phyloP scores from a whole-genome alignment of 1,140 invertebrate genomes.

The Stegodyphus dumicola region DNA sequence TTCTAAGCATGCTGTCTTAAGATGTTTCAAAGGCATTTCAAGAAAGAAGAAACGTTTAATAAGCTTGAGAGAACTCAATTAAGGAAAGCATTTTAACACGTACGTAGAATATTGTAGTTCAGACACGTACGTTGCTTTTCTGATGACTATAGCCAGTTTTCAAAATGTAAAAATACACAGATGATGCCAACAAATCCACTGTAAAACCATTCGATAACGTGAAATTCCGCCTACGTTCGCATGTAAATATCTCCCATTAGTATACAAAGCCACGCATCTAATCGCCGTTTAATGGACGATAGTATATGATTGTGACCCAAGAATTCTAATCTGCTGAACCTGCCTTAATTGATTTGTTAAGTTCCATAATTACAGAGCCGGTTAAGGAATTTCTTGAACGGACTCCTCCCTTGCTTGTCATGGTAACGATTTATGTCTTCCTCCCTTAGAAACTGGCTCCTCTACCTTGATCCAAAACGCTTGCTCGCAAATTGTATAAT shows the following conservation, averaged over 20 bases:
- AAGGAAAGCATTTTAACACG: not conserved
- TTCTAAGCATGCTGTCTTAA: no score
- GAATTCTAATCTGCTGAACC: conserved; percentile 30
- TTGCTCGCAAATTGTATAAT: conserved; percentile 24
- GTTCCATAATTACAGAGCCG: no score
- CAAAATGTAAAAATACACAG: not conserved
- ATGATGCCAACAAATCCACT: not conserved
- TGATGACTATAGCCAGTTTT: not conserved
- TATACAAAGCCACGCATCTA: conserved; percentile 42
- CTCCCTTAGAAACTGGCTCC: not conserved
- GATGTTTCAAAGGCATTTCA: no score
- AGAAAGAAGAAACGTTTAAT: not conserved
- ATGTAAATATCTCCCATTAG: conserved; percentile 33
- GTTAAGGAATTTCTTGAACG: not conserved
- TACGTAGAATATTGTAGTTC: not conserved
- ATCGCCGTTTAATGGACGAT: conserved; percentile 42
- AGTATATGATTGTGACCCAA: not conserved
- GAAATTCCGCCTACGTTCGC: conserved; percentile 24
- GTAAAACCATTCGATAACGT: not conserved
- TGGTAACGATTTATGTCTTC: conserved; percentile 28
- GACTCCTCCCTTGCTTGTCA: not conserved
- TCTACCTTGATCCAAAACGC: not conserved
- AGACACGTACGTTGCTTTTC: not conserved
- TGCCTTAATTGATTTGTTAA: conserved; percentile 57
- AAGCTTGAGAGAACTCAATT: not conserved